A percentile compares a stretch with the other conserved stretches of the same genome.
Evolutionary conservation across 2,113 vertebrate species (phyloP).

Genomic region (Leucopsar rothschildi): DNA sequence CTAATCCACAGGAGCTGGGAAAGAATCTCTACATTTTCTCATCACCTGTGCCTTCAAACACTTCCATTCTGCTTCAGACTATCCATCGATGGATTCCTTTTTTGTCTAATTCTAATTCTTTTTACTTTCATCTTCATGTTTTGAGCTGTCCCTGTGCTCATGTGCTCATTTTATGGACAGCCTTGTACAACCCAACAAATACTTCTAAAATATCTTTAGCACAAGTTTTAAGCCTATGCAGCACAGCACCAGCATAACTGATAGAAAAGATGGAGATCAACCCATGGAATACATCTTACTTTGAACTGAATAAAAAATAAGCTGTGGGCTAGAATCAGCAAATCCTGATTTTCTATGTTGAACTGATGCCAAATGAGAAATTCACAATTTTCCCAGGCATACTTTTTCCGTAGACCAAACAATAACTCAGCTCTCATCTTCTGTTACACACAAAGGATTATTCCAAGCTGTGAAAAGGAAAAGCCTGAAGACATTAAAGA

Average conservation of each 20-base stretch:
- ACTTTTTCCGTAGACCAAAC: neutral
- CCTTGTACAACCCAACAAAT: neutral
- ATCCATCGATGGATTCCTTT: neutral
- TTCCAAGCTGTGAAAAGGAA: neutral
- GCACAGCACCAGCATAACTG: neutral
- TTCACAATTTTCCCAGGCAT: neutral
- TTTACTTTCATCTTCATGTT: neutral
- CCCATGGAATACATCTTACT: neutral
- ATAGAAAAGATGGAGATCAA: neutral
- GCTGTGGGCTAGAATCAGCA: neutral
- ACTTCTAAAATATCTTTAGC: neutral
- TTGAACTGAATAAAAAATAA: neutral
- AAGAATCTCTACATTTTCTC: neutral
- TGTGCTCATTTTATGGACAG: neutral
- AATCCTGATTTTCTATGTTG: neutral
- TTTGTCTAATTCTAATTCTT: neutral
- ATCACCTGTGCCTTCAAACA: neutral
- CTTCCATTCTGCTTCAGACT: neutral
- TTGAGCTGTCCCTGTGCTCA: neutral
- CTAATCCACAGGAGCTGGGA: neutral
- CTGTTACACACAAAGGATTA: neutral
- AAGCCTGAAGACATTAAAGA: neutral
- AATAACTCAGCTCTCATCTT: neutral
- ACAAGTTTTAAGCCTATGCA: neutral
- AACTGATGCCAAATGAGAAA: neutral